Evolutionary conservation across 1,140 invertebrate genomes (phyloP).

Genomic region (Pomacea maculata): DNA sequence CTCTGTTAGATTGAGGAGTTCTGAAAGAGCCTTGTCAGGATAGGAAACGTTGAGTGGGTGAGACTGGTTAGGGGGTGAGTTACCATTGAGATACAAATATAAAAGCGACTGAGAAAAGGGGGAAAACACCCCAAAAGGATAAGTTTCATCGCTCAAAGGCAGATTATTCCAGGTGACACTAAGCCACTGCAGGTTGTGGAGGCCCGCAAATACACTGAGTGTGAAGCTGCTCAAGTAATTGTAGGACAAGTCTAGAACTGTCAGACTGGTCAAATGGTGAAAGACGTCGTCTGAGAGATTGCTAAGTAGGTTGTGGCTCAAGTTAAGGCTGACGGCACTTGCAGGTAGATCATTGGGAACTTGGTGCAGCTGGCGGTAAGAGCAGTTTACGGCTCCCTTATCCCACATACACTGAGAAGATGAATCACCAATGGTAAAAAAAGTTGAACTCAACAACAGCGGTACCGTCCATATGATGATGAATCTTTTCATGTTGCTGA

Average conservation of each 20-base stretch:
- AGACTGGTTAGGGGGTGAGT: background rate
- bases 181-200: background rate
- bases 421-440: background rate
- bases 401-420: background rate
- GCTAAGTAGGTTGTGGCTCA: background rate
- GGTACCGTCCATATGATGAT: too few species aligned
- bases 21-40: background rate
- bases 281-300: background rate
- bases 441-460: too few species aligned
- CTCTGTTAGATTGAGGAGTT: background rate
- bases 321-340: background rate
- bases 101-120: background rate
- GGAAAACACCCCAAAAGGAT: background rate
- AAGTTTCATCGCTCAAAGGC: background rate
- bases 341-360: background rate
- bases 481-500: too few species aligned
- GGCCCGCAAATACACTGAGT: background rate
- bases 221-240: constrained; percentile 3
- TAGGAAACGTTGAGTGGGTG: background rate
- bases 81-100: background rate
- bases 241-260: constrained; percentile 6
- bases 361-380: background rate
- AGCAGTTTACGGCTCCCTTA: background rate
- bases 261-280: background rate
- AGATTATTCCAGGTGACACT: background rate